Evolutionary conservation across 2,113 vertebrate species (phyloP).

Genomic region (Cisticola juncidis): DNA sequence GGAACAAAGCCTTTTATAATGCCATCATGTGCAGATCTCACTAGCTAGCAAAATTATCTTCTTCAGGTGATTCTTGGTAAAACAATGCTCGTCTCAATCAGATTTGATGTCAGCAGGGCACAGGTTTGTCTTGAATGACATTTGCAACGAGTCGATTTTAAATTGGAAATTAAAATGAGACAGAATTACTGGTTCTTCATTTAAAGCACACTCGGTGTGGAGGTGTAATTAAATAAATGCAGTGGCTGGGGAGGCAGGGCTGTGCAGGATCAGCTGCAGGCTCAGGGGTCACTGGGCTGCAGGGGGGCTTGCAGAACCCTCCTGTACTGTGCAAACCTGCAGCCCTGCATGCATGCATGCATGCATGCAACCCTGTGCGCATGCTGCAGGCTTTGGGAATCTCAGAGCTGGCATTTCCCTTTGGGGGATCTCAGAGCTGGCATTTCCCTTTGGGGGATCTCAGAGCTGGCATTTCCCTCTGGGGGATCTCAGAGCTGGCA

Average conservation of each 20-base stretch:
- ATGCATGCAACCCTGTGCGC: too few relatives aligned
- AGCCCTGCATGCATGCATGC: too few relatives aligned
- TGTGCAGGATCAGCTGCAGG: neutral
- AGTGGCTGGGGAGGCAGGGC: neutral
- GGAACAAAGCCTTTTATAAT: neutral
- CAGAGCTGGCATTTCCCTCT: too few relatives aligned
- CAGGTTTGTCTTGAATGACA: neutral
- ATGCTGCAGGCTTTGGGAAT: too few relatives aligned
- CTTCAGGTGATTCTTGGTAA: neutral
- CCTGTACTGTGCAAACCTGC: neutral
- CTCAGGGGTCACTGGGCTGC: too few relatives aligned
- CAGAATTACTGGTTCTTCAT: neutral
- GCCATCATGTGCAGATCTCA: neutral
- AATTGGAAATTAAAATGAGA: neutral
- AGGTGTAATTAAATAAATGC: neutral
- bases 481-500: neutral
- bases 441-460: too few relatives aligned
- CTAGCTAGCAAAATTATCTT: neutral
- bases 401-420: accelerated
- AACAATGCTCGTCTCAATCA: neutral
- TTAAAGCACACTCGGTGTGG: neutral
- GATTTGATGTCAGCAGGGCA: neutral
- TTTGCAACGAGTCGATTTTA: neutral
- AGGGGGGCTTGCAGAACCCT: neutral
- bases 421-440: too few relatives aligned